Evolutionary conservation across 2,888 invertebrate genomes (phyloP).

Genomic region (Mythimna albipuncta): DNA sequence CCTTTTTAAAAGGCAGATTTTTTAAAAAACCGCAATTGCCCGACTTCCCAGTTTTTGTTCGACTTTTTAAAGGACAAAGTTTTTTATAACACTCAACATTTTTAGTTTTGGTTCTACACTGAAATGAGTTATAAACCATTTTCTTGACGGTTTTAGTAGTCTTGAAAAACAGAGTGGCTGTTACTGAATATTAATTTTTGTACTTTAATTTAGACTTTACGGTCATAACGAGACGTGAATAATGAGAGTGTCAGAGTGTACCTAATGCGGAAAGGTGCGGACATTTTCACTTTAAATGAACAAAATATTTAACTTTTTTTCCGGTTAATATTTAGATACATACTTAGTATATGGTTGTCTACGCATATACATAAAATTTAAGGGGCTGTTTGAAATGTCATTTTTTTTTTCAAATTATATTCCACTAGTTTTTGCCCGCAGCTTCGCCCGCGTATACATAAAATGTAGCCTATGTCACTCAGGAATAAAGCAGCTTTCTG

Average conservation of each 20-base stretch:
- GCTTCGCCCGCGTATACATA: too few relatives aligned
- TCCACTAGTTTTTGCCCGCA: too few relatives aligned
- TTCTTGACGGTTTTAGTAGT: slow-evolving; percentile 27
- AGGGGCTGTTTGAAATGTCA: too few relatives aligned
- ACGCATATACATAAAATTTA: too few relatives aligned
- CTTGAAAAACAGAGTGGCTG: not conserved
- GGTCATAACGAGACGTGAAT: slow-evolving; percentile 16
- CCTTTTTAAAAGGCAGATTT: slow-evolving; percentile 21
- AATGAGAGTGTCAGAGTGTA: slow-evolving; percentile 1
- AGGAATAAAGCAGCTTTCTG: too few relatives aligned
- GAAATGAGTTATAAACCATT: slow-evolving; percentile 25
- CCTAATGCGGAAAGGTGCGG: not conserved
- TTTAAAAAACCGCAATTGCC: slow-evolving; percentile 40
- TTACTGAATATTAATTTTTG: slow-evolving; percentile 12
- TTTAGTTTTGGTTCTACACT: slow-evolving; percentile 19
- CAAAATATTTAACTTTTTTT: not conserved
- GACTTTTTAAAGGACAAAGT: slow-evolving; percentile 22
- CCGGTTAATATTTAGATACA: not conserved
- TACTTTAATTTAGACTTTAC: not conserved
- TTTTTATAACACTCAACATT: slow-evolving; percentile 29
- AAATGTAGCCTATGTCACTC: too few relatives aligned
- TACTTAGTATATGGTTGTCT: too few relatives aligned
- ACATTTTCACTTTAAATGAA: not conserved
- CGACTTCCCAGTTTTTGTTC: slow-evolving; percentile 16
- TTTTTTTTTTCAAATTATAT: too few relatives aligned